Conservation (phyloP, 2,888 invertebrate genomes). For the Lordiphosa fenestrarum region DNA sequence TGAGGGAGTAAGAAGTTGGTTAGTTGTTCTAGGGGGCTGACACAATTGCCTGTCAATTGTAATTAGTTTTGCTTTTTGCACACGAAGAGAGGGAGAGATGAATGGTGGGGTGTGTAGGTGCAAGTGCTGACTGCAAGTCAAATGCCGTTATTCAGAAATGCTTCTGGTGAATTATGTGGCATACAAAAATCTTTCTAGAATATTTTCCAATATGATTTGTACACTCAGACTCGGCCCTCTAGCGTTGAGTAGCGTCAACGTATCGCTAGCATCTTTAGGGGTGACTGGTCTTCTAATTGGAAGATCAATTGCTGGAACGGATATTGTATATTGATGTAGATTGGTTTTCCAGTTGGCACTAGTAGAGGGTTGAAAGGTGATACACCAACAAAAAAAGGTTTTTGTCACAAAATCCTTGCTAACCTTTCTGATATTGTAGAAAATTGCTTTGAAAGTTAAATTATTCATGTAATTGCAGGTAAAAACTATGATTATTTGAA, state of each 20-base stretch:
- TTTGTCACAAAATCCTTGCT: too few species aligned
- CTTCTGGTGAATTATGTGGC: not conserved
- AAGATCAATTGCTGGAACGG: not conserved
- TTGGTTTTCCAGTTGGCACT: conserved; percentile 13
- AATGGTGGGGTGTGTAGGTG: too few species aligned
- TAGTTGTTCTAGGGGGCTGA: conserved; percentile 27
- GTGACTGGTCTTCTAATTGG: conserved; percentile 11
- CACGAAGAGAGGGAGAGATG: conserved; percentile 34
- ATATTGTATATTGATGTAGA: not conserved
- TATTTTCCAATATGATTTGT: not conserved
- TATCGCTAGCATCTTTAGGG: conserved; percentile 8
- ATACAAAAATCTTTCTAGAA: not conserved
- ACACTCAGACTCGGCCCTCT: conserved; percentile 44
- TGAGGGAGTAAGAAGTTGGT: conserved; percentile 30
- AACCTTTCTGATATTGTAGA: too few species aligned
- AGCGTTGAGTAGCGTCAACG: conserved; percentile 26
- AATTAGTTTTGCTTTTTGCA: conserved; percentile 74
- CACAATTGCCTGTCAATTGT: conserved; percentile 73
- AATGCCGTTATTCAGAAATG: conserved; percentile 40
- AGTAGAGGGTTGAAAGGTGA: not conserved
- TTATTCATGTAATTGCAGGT: too few species aligned
- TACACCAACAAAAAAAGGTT: too few species aligned
- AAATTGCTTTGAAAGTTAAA: too few species aligned
- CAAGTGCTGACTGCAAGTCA: conserved; percentile 3
- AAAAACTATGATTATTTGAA: too few species aligned